A percentile compares a stretch with the other conserved stretches of the same genome.
These are phyloP conservation scores for Formicarius rufipectus DNA, from an alignment of 2,113 vertebrate genomes.

Conservation along the genomic window DNA sequence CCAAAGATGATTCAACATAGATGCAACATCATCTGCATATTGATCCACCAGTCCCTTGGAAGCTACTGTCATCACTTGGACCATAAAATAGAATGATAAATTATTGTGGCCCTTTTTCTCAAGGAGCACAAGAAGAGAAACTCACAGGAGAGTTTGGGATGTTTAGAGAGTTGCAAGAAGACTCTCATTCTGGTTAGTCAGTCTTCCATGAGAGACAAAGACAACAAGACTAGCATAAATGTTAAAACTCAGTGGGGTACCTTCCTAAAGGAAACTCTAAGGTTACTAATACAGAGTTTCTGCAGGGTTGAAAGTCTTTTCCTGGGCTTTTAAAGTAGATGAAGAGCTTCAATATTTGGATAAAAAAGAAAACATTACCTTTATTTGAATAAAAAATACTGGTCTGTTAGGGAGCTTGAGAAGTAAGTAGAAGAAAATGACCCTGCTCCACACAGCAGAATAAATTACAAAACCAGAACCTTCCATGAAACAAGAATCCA, in stretches of 20 bases:
- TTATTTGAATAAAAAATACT: neutral
- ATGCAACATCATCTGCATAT: neutral
- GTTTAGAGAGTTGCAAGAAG: neutral
- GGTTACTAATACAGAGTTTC: neutral
- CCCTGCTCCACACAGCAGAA: neutral
- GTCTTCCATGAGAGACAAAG: neutral
- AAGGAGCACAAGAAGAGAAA: neutral
- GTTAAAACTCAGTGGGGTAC: neutral
- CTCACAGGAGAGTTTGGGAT: neutral
- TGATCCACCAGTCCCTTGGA: neutral
- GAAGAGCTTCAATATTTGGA: neutral
- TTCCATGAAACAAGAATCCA: neutral
- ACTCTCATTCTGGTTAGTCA: neutral
- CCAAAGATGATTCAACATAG: neutral
- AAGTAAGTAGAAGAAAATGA: neutral
- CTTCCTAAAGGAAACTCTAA: neutral
- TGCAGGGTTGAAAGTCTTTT: neutral
- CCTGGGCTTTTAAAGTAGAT: neutral
- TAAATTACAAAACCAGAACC: neutral
- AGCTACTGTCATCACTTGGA: neutral
- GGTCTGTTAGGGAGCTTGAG: neutral
- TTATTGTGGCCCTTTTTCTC: neutral
- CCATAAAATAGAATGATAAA: neutral
- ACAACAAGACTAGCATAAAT: neutral
- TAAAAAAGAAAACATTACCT: neutral